These are phyloP conservation scores for Drosophila aldrichi DNA, from an alignment of 2,888 invertebrate species.

Conservation along the genomic window DNA sequence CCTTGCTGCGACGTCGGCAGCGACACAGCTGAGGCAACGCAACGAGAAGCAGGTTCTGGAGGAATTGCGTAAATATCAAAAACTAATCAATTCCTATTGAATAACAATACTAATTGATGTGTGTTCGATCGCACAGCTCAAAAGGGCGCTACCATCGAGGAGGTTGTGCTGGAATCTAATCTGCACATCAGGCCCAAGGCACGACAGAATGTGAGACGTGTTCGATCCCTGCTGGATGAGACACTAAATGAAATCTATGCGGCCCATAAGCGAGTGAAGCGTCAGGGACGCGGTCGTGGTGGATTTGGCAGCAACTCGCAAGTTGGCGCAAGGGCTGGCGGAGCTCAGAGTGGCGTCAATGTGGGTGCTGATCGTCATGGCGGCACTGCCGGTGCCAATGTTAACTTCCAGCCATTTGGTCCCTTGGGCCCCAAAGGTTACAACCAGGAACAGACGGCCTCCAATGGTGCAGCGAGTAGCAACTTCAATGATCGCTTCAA, in stretches of 20 bases:
- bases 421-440: slow-evolving; percentile 55
- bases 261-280: slow-evolving; percentile 77
- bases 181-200: slow-evolving; percentile 85
- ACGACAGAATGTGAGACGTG: slow-evolving; percentile 60
- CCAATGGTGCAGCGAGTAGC: slow-evolving; percentile 79
- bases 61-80: slow-evolving; percentile 71
- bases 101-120: neutral
- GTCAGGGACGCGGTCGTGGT: slow-evolving; percentile 38
- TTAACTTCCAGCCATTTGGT: slow-evolving; percentile 45
- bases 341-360: slow-evolving; percentile 58
- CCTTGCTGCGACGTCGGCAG: slow-evolving; percentile 53
- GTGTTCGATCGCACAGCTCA: slow-evolving; percentile 56
- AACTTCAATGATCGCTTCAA: slow-evolving; percentile 68
- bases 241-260: slow-evolving; percentile 47
- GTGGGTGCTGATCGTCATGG: slow-evolving; percentile 61
- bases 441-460: slow-evolving; percentile 77
- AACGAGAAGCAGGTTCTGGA: slow-evolving; percentile 77
- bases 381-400: slow-evolving; percentile 64
- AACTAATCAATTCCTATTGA: slow-evolving; percentile 17
- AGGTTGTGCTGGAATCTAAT: slow-evolving; percentile 86
- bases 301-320: slow-evolving; percentile 16
- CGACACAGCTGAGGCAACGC: slow-evolving; percentile 68
- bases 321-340: slow-evolving; percentile 48
- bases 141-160: slow-evolving; percentile 84
- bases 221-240: slow-evolving; percentile 51